These are phyloP conservation scores for Phenganax subtilis DNA, from an alignment of 92 coral and sea anemone genomes.

Conservation along the genomic window DNA sequence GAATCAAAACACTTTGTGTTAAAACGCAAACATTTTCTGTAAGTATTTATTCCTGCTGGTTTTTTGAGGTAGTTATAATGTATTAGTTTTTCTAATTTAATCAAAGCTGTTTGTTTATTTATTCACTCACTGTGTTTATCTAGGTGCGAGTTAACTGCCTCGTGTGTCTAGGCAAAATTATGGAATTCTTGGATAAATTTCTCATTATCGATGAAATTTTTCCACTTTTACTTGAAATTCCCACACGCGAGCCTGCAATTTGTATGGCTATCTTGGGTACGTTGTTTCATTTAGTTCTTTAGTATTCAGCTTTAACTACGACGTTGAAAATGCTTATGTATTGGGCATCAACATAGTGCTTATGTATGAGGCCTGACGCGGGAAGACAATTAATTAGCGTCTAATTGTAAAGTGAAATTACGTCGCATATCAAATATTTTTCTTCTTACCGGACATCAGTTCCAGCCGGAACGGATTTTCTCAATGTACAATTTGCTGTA, in stretches of 20 bases:
- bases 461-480: too few relatives aligned
- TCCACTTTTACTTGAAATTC: conserved; percentile 81
- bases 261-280: conserved; percentile 93
- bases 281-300: background rate
- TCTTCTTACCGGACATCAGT: too few relatives aligned
- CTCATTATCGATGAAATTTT: conserved; percentile 81
- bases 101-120: background rate
- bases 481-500: too few relatives aligned
- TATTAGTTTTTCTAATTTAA: background rate
- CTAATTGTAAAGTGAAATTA: too few relatives aligned
- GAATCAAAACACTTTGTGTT: conserved; percentile 84
- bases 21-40: conserved; percentile 78
- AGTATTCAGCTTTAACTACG: background rate
- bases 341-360: too few relatives aligned
- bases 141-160: conserved; percentile 90
- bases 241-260: conserved; percentile 90
- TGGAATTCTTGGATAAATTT: conserved; percentile 86
- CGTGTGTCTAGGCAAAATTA: conserved; percentile 84
- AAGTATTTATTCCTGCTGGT: conserved; percentile 36
- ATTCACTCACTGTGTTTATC: background rate
- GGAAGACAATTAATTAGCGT: too few relatives aligned
- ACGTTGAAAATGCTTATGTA: background rate
- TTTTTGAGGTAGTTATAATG: background rate
- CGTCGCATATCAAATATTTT: too few relatives aligned
- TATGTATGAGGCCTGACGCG: too few relatives aligned